Evolutionary conservation across 2,888 invertebrate genomes (phyloP).

Genomic region (Phorcus lineatus): DNA sequence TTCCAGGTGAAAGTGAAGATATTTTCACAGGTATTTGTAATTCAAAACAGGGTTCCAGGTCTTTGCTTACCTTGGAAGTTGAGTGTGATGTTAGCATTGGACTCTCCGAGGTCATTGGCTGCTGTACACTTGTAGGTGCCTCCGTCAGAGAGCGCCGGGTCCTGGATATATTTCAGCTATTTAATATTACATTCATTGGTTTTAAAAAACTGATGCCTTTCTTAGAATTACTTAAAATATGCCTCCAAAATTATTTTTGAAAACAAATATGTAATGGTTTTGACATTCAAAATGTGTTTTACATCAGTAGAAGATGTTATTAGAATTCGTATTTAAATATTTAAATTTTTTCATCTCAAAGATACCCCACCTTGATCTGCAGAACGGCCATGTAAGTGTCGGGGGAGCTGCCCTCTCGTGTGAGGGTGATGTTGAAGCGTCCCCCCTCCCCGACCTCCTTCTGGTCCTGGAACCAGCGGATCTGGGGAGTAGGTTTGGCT

Average conservation of each 20-base stretch:
- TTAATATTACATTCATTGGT: too few species aligned
- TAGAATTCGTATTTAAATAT: neutral
- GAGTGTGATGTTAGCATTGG: slow-evolving; percentile 99
- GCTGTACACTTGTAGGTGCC: slow-evolving; percentile 99
- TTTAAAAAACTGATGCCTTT: too few species aligned
- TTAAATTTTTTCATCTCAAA: neutral
- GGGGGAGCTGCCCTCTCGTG: slow-evolving; percentile 86
- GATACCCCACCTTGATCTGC: slow-evolving; percentile 83
- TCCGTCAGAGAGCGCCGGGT: slow-evolving; percentile 96
- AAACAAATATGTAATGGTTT: too few species aligned
- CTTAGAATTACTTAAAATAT: too few species aligned
- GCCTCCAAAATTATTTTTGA: too few species aligned
- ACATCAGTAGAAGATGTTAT: neutral
- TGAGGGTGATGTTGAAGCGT: slow-evolving; percentile 93
- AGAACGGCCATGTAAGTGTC: slow-evolving; percentile 93
- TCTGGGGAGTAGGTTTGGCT: slow-evolving; percentile 95
- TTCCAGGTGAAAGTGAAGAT: too few species aligned
- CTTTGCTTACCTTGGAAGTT: slow-evolving; percentile 78
- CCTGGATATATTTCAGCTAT: slow-evolving; percentile 74
- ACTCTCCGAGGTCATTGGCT: slow-evolving; percentile 98
- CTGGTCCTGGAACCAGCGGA: slow-evolving; percentile 93
- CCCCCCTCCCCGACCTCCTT: slow-evolving; percentile 83
- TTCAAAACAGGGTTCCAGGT: neutral
- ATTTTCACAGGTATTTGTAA: too few species aligned
- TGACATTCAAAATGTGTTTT: neutral